Percentiles rank a stretch among this genome's conserved stretches.
These are phyloP conservation scores for Myotis brandtii DNA, from an alignment of 2,113 vertebrate genomes.

Conservation along the genomic window DNA sequence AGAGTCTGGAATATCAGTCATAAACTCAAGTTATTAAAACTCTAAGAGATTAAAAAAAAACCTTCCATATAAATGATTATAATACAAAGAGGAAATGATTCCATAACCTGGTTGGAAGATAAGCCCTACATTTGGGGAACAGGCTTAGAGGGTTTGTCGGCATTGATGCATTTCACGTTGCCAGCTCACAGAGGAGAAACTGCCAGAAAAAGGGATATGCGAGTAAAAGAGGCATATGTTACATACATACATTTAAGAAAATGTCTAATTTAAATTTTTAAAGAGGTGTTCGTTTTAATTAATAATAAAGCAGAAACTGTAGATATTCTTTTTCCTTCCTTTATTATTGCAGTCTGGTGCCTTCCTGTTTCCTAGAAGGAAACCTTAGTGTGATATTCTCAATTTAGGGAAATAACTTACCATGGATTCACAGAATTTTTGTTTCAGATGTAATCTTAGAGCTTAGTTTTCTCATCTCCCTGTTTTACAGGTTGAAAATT, in stretches of 20 bases:
- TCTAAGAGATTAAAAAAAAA: constrained; percentile 32
- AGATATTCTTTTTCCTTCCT: background rate
- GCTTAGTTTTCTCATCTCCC: background rate
- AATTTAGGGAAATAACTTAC: background rate
- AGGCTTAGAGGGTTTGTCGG: background rate
- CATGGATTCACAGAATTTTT: background rate
- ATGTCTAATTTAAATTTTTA: background rate
- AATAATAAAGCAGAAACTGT: background rate
- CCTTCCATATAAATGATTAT: background rate
- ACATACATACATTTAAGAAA: background rate
- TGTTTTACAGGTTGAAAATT: background rate
- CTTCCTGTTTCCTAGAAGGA: background rate
- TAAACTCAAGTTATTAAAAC: constrained; percentile 57
- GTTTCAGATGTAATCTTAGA: background rate
- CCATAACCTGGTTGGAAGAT: background rate
- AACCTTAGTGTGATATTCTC: background rate
- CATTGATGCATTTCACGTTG: background rate
- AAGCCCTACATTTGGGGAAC: background rate
- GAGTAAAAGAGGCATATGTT: background rate
- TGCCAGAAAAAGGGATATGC: background rate
- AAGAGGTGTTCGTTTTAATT: background rate
- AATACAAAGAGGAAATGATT: background rate
- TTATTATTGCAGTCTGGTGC: background rate
- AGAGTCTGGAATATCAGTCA: background rate
- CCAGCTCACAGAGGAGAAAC: background rate